phyloP scores from a whole-genome alignment of 2,797 vertebrate species.

The Ctenosaura bakeri region DNA sequence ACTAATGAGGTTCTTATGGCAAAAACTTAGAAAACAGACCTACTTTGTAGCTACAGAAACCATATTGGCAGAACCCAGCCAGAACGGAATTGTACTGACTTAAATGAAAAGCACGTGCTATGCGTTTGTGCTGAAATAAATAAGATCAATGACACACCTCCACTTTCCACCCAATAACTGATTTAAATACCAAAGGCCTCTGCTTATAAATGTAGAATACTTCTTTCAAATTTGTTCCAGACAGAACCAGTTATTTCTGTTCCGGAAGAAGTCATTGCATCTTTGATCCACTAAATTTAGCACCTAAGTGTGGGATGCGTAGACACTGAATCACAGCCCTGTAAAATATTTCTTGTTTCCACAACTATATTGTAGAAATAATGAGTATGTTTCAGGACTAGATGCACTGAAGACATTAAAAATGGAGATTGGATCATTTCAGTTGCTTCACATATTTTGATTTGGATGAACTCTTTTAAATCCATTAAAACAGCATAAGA shows the following conservation, averaged over 20 bases:
- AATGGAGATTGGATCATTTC: slow-evolving; percentile 57
- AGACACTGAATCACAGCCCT: slow-evolving; percentile 54
- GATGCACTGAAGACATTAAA: slow-evolving; percentile 58
- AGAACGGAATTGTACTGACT: background rate
- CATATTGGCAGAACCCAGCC: background rate
- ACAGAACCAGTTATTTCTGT: background rate
- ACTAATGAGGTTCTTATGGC: background rate
- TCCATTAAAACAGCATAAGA: slow-evolving; percentile 11
- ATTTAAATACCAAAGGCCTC: slow-evolving; percentile 8
- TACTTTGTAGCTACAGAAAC: background rate
- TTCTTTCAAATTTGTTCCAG: background rate
- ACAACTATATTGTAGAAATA: slow-evolving; percentile 57
- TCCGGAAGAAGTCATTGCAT: slow-evolving; percentile 36
- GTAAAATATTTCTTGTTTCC: slow-evolving; percentile 46
- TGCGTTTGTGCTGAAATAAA: background rate
- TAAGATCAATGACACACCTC: background rate
- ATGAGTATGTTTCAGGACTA: slow-evolving; percentile 56
- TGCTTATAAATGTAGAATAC: background rate
- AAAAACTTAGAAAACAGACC: background rate
- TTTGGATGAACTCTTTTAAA: slow-evolving; percentile 58
- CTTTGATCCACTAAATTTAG: slow-evolving; percentile 43
- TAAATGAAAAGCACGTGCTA: background rate
- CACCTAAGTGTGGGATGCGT: slow-evolving; percentile 33
- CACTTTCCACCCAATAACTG: background rate
- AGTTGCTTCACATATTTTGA: slow-evolving; percentile 50